A percentile compares a stretch with the other conserved stretches of the same genome.
phyloP scores from a whole-genome alignment of 35 echinoderm and acorn worm genomes.

The Chiridota heheva region DNA sequence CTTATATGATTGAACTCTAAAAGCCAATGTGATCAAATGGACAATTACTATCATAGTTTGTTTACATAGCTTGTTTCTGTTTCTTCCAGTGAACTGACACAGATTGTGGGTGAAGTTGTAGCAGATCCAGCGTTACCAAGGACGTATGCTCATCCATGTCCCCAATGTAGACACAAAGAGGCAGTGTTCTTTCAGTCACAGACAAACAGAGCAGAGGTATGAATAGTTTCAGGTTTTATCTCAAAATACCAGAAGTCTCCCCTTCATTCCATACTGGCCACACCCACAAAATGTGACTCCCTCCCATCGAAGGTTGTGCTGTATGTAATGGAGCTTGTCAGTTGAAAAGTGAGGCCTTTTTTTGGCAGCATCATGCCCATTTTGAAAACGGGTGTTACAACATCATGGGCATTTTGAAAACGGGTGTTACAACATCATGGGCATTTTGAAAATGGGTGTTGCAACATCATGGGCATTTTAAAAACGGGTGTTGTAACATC shows the following conservation, averaged over 20 bases:
- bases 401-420: too few species aligned
- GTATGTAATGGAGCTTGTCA: neutral
- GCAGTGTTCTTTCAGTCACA: conserved; percentile 98
- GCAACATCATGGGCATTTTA: too few species aligned
- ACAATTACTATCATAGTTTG: too few species aligned
- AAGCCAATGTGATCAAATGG: too few species aligned
- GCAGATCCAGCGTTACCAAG: conserved; percentile 89
- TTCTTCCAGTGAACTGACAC: conserved; percentile 77
- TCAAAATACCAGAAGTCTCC: neutral
- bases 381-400: neutral
- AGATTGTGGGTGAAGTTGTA: conserved; percentile 93
- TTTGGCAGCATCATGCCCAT: neutral
- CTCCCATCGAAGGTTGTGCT: neutral
- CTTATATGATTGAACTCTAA: too few species aligned
- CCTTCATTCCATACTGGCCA: neutral
- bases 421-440: too few species aligned
- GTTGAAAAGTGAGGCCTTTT: neutral
- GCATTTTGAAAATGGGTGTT: too few species aligned
- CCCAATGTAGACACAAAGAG: conserved; percentile 72
- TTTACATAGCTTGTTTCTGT: neutral
- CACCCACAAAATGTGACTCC: neutral
- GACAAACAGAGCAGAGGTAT: conserved; percentile 90
- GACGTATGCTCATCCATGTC: conserved; percentile 93
- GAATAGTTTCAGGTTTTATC: neutral
- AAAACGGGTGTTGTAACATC: too few species aligned